Percentiles rank a stretch among this genome's conserved stretches.
These are phyloP conservation scores for Crepidodera aurea DNA, from an alignment of 2,888 invertebrate species.

Conservation along the genomic window DNA sequence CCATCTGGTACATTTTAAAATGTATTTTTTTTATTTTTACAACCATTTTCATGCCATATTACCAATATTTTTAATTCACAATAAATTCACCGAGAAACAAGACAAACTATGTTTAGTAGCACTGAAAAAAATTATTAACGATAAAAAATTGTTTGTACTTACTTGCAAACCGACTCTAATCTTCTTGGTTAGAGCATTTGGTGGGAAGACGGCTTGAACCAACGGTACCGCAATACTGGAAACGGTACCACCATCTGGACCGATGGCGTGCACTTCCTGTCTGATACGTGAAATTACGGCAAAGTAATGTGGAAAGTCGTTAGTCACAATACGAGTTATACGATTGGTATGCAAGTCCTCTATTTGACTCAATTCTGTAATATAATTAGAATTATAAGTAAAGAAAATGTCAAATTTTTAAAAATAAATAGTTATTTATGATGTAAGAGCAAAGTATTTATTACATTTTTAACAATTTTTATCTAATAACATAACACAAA, in stretches of 20 bases:
- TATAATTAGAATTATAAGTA: neutral
- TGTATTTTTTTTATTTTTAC: too few relatives aligned
- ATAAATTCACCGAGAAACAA: too few relatives aligned
- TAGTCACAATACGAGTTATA: conserved; percentile 92
- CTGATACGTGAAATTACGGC: conserved; percentile 93
- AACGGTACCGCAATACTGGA: conserved; percentile 93
- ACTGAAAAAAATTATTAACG: too few relatives aligned
- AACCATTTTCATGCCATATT: too few relatives aligned
- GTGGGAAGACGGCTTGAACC: conserved; percentile 86
- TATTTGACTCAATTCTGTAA: conserved; percentile 75
- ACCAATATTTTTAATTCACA: too few relatives aligned
- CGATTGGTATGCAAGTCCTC: conserved; percentile 88
- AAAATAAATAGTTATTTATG: too few relatives aligned
- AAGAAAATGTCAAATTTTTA: too few relatives aligned
- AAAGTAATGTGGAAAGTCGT: conserved; percentile 98
- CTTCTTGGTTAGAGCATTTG: conserved; percentile 97
- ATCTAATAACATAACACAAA: too few relatives aligned
- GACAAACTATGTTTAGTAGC: too few relatives aligned
- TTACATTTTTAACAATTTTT: too few relatives aligned
- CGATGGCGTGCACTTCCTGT: conserved; percentile 97
- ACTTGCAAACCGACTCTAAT: conserved; percentile 97
- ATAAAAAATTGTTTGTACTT: conserved; percentile 39
- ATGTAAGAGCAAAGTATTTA: too few relatives aligned
- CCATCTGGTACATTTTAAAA: too few relatives aligned
- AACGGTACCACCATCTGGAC: conserved; percentile 96